Conservation (phyloP, 2,888 invertebrate species). For the Amorpha juglandis region DNA sequence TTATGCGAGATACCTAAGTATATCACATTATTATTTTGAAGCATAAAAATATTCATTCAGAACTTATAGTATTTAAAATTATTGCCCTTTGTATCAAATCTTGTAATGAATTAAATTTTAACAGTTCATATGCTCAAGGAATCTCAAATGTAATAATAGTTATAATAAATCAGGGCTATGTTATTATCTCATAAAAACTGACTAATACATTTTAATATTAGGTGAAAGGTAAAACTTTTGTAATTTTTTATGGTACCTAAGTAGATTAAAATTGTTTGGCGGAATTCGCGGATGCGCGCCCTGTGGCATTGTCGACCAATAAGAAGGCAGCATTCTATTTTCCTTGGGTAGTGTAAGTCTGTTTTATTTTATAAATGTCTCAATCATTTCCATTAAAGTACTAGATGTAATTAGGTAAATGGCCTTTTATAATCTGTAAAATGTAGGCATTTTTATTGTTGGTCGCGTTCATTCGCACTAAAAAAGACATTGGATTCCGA, state of each 20-base stretch:
- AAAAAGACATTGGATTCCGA: no score
- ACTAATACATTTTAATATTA: no score
- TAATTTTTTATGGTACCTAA: no score
- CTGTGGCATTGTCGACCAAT: not conserved
- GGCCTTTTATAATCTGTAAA: not conserved
- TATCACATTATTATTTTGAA: no score
- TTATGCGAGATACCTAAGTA: not conserved
- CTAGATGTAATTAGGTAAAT: not conserved
- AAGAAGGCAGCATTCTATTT: not conserved
- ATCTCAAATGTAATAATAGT: not conserved
- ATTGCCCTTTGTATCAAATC: not conserved
- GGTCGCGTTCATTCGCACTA: no score
- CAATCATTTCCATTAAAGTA: constrained; percentile 11
- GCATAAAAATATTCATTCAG: no score
- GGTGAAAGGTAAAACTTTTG: no score
- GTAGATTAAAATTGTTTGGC: not conserved
- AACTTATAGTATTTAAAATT: not conserved
- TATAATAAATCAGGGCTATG: not conserved
- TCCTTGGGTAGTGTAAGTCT: constrained; percentile 1
- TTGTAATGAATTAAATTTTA: not conserved
- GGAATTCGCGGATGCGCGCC: not conserved
- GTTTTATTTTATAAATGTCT: not conserved
- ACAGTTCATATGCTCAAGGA: not conserved
- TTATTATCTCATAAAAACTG: no score
- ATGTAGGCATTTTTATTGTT: not conserved